Evolutionary conservation across 1,140 invertebrate species (phyloP).

Genomic region (Lysiphlebus fabarum): DNA sequence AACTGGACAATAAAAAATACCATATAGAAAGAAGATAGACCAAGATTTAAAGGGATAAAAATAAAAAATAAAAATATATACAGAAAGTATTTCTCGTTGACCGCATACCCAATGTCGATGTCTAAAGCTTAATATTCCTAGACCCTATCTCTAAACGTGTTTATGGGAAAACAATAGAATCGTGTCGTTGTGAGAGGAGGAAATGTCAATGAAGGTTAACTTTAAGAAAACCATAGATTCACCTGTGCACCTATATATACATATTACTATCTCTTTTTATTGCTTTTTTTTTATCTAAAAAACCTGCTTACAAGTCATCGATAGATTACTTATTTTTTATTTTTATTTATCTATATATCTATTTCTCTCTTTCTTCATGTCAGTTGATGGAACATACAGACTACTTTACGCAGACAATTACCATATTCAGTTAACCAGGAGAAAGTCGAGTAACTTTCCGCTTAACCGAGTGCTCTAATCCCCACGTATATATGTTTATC

Average conservation of each 20-base stretch:
- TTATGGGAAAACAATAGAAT: slow-evolving; percentile 34
- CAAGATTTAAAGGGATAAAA: too few relatives aligned
- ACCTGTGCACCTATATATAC: not conserved
- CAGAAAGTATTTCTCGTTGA: not conserved
- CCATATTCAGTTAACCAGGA: slow-evolving; percentile 11
- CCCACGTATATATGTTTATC: too few relatives aligned
- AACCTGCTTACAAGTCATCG: too few relatives aligned
- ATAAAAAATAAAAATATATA: not conserved
- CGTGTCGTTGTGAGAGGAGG: slow-evolving; percentile 6
- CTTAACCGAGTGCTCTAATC: not conserved
- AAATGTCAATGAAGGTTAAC: slow-evolving; percentile 16
- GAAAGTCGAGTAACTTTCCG: slow-evolving; percentile 8
- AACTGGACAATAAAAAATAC: not conserved
- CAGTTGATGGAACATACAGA: not conserved
- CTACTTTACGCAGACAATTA: slow-evolving; percentile 15
- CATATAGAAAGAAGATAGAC: not conserved
- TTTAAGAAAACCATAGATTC: slow-evolving; percentile 2
- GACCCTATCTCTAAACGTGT: slow-evolving; percentile 27
- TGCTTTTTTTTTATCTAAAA: too few relatives aligned
- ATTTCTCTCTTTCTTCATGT: too few relatives aligned
- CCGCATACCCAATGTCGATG: slow-evolving; percentile 19
- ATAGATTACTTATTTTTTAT: too few relatives aligned
- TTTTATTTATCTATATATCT: too few relatives aligned
- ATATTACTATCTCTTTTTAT: too few relatives aligned
- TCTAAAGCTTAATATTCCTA: slow-evolving; percentile 30